phyloP scores from a whole-genome alignment of 30 jellyfish, hydroid and myxozoan species.

The Rhopilema esculentum region DNA sequence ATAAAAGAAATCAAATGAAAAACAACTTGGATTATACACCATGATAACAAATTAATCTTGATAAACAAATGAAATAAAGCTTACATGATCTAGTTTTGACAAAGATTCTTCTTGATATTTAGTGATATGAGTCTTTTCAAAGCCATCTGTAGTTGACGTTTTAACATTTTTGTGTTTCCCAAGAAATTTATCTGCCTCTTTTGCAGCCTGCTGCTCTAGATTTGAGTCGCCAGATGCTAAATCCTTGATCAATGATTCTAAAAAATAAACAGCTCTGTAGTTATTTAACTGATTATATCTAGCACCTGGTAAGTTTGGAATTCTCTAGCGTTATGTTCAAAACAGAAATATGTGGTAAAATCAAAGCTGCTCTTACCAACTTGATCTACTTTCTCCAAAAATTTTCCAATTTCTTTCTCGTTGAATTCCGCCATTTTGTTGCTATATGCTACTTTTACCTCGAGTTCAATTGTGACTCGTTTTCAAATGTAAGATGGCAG shows the following conservation, averaged over 20 bases:
- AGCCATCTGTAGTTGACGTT: conserved; percentile 1
- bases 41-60: neutral
- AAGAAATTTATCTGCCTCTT: conserved; percentile 60
- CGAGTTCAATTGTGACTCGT: neutral
- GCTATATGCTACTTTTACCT: conserved; percentile 46
- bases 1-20: no score
- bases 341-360: neutral
- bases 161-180: neutral
- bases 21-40: neutral
- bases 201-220: conserved; percentile 39
- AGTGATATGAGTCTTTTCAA: conserved; percentile 38
- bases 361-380: conserved; percentile 30
- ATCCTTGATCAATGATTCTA: conserved; percentile 71
- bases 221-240: conserved; percentile 58
- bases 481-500: conserved; percentile 11
- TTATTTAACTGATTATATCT: no score
- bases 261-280: neutral
- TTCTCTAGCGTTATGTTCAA: no score
- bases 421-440: conserved; percentile 38
- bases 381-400: conserved; percentile 52
- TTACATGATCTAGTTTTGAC: neutral
- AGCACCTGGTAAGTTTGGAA: no score
- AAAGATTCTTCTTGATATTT: conserved; percentile 25
- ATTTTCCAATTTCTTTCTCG: conserved; percentile 34
- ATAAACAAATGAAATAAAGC: neutral